Conservation (phyloP, 2,888 invertebrate genomes). For the Smittia aterrima region DNA sequence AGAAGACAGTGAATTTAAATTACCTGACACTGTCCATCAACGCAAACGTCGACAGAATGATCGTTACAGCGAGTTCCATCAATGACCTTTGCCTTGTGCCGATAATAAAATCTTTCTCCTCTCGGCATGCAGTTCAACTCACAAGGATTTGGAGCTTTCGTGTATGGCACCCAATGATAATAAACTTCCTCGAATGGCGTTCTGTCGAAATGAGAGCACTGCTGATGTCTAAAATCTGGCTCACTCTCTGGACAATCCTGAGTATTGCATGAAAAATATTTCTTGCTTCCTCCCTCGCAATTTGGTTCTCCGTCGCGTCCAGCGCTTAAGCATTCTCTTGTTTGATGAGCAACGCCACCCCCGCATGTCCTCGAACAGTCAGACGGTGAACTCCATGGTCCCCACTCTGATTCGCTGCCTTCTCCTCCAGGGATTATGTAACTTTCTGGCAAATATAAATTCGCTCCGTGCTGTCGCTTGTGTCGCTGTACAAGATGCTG, state of each 20-base stretch:
- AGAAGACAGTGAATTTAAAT: conserved; percentile 46
- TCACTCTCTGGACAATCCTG: conserved; percentile 81
- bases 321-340: conserved; percentile 68
- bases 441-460: conserved; percentile 69
- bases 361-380: conserved; percentile 90
- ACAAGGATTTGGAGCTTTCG: conserved; percentile 84
- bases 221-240: conserved; percentile 80
- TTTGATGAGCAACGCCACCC: conserved; percentile 85
- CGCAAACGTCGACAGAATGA: conserved; percentile 86
- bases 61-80: conserved; percentile 83
- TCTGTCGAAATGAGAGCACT: conserved; percentile 82
- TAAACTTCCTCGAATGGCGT: conserved; percentile 76
- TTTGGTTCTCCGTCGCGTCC: conserved; percentile 61
- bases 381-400: conserved; percentile 78
- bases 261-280: conserved; percentile 88
- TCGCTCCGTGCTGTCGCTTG: conserved; percentile 74
- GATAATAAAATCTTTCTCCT: conserved; percentile 86
- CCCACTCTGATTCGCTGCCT: conserved; percentile 68
- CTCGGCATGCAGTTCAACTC: conserved; percentile 94
- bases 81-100: conserved; percentile 74
- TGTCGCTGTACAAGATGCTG: conserved; percentile 66
- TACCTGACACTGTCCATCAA: conserved; percentile 90
- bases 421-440: conserved; percentile 70
- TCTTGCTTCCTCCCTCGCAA: conserved; percentile 76
- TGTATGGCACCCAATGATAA: conserved; percentile 88